Evolutionary conservation across 2,888 invertebrate genomes (phyloP).

Genomic region (Noctua janthina): DNA sequence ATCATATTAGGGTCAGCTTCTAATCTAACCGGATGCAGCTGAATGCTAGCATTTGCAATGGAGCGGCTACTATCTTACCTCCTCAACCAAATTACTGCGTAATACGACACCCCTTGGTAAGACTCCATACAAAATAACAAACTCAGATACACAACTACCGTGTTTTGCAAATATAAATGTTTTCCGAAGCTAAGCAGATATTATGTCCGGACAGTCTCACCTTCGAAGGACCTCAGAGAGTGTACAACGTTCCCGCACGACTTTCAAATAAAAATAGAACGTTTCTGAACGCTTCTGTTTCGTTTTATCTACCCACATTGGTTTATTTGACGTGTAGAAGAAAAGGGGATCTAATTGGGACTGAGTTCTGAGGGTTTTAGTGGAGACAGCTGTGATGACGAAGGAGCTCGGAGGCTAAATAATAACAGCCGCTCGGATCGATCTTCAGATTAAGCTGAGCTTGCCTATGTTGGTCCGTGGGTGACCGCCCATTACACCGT

Average conservation of each 20-base stretch:
- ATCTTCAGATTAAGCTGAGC: no score
- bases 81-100: not conserved
- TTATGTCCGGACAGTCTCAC: constrained; percentile 29
- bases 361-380: not conserved
- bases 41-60: not conserved
- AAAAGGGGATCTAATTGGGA: constrained; percentile 1
- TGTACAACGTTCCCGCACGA: constrained; percentile 3
- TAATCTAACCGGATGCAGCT: not conserved
- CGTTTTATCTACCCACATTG: constrained; percentile 38
- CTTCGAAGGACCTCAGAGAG: constrained; percentile 19
- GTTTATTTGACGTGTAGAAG: constrained; percentile 6
- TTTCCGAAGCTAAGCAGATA: not conserved
- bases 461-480: no score
- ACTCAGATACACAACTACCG: not conserved
- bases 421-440: no score
- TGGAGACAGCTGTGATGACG: not conserved
- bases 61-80: not conserved
- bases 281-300: constrained; percentile 20
- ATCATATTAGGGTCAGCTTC: not conserved
- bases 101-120: not conserved
- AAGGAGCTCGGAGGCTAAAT: no score
- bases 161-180: constrained; percentile 7
- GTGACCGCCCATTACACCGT: no score
- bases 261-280: constrained; percentile 46
- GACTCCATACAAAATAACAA: not conserved